A percentile compares a stretch with the other conserved stretches of the same genome.
Conservation (phyloP, 1,140 invertebrate genomes). For the Trachelipus rathkii region DNA sequence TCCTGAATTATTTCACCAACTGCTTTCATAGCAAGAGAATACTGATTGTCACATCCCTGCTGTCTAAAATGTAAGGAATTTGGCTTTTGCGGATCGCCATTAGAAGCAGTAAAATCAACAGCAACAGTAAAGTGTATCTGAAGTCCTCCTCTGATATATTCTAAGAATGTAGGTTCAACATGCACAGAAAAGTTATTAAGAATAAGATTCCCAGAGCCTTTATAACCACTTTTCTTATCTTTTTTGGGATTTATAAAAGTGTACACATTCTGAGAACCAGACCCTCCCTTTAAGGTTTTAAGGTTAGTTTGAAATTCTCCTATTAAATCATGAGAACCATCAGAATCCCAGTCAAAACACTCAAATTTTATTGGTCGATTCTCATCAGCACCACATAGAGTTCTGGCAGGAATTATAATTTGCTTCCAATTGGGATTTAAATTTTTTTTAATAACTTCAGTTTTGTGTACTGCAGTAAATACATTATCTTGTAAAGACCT, state of each 20-base stretch:
- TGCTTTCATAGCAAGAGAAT: conserved; percentile 56
- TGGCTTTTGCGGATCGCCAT: conserved; percentile 57
- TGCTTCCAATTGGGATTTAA: conserved; percentile 56
- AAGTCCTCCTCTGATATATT: conserved; percentile 56
- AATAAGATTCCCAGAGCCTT: conserved; percentile 52
- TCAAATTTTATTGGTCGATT: conserved; percentile 20
- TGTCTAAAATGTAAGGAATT: conserved; percentile 56
- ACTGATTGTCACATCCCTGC: conserved; percentile 54
- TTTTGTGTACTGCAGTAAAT: conserved; percentile 55
- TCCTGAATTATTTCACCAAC: conserved; percentile 60
- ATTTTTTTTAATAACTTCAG: conserved; percentile 56
- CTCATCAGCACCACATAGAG: conserved; percentile 26
- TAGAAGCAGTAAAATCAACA: conserved; percentile 63
- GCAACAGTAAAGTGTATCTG: conserved; percentile 61
- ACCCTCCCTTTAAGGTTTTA: conserved; percentile 48
- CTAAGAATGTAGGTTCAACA: conserved; percentile 52
- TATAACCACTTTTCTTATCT: conserved; percentile 54
- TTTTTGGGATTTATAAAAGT: conserved; percentile 52
- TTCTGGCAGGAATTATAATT: neutral
- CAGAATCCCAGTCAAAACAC: conserved; percentile 53
- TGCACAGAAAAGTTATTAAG: conserved; percentile 41
- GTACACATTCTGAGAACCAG: conserved; percentile 47
- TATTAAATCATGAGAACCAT: conserved; percentile 55
- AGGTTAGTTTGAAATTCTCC: conserved; percentile 53
- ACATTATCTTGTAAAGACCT: conserved; percentile 50